Percentiles rank a stretch among this genome's conserved stretches.
These are phyloP conservation scores for Notolepis coatsorum DNA, from an alignment of 2,797 vertebrate genomes.

Conservation along the genomic window DNA sequence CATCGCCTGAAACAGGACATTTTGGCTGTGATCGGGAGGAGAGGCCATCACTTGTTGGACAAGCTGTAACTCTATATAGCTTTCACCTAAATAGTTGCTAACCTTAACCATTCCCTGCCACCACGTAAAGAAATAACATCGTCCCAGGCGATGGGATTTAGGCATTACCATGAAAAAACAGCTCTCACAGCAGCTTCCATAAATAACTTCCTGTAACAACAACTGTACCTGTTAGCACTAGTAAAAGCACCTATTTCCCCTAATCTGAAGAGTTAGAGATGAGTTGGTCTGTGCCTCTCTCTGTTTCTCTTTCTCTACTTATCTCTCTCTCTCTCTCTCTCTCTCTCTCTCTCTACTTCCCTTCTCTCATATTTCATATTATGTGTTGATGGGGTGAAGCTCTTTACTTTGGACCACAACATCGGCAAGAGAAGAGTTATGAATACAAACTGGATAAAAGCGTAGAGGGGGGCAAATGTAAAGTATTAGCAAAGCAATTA, in stretches of 20 bases:
- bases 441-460: conserved; percentile 13
- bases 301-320: conserved; percentile 20
- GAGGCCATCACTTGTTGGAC: too few species aligned
- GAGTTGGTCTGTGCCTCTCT: neutral
- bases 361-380: conserved; percentile 24
- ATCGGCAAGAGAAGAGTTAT: conserved; percentile 18
- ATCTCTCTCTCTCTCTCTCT: neutral
- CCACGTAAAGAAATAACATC: too few species aligned
- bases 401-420: conserved; percentile 4
- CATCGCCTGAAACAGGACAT: too few species aligned
- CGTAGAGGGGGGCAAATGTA: conserved; percentile 21
- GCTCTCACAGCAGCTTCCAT: conserved; percentile 12
- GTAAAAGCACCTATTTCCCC: conserved; percentile 29
- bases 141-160: too few species aligned
- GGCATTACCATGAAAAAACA: conserved; percentile 8
- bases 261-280: conserved; percentile 24
- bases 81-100: too few species aligned
- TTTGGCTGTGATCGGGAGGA: too few species aligned
- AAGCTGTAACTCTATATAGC: too few species aligned
- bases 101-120: too few species aligned
- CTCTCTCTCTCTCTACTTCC: neutral
- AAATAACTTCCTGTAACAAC: conserved; percentile 5
- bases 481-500: conserved; percentile 28
- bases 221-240: conserved; percentile 16
- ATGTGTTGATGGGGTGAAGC: conserved; percentile 17